Base-by-base conservation (phyloP, 92 coral and sea anemone genomes). In the Galaxea fascicularis region DNA sequence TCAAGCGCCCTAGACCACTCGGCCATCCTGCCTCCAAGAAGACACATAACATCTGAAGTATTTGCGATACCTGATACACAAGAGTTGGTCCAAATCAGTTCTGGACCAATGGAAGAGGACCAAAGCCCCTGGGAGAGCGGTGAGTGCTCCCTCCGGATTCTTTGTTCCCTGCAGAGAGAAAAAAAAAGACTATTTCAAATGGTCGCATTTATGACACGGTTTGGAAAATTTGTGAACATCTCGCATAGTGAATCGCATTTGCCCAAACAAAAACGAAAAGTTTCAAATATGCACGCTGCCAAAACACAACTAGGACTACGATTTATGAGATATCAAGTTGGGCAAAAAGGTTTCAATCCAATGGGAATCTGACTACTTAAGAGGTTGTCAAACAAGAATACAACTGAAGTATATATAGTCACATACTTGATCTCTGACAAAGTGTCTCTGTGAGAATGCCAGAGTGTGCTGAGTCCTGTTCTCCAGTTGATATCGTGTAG, bases 71-170 rank as follows among this genome's bases (percentile, higher is more conserved):
- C 99, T 97, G 78, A 97, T 97, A 80, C 99, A 97, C 52, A 97
- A 73, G 26, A 97, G 91, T 65, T 97, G 99, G 73, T 97, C 99
- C 41, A 97, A 88, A 79, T 97, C 99, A 30, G 99, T 95, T 77
- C 98, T 86, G 65, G 95, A 94, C 99, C 99, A 97, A 79, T 97
- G 99, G 82, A 93, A 97, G 63, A 95, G 93, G 11, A 97, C 98
- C 72, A 93, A 91, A 24, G 99, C 99, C 11, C 98, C 98, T 4
- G 98, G 98, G 28, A 89, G 82, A 27, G 98, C 95, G 13, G 99
- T 97, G 44, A 97, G 90, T 12, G 98, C 94, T 5, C 98, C 94
- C 58, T 95, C 97, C 2, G 99, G 99, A 71, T 97, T 97, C 11
- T 85, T 88, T 4, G 98, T 89, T 26, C 89, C 98, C 99, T 97